Percentiles rank a stretch among this genome's conserved stretches.
phyloP scores from a whole-genome alignment of 2,113 vertebrate genomes.

The Microtus montanus region DNA sequence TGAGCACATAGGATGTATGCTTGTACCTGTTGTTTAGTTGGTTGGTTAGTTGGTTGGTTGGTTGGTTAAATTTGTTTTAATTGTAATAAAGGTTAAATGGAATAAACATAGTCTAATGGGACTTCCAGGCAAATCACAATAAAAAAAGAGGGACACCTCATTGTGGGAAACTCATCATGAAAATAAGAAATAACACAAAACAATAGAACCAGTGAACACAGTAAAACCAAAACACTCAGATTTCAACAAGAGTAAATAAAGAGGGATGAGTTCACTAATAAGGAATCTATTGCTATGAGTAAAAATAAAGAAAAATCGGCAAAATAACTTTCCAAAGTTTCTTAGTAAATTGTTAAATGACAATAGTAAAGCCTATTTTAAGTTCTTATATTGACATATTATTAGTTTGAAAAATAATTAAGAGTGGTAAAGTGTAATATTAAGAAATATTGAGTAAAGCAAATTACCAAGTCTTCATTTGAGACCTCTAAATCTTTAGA shows the following conservation, averaged over 20 bases:
- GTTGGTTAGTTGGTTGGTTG: too few relatives aligned
- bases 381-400: background rate
- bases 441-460: background rate
- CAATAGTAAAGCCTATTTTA: slow-evolving; percentile 9
- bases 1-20: background rate
- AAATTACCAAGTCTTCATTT: background rate
- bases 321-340: slow-evolving; percentile 7
- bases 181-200: background rate
- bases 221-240: background rate
- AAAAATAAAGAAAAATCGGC: background rate
- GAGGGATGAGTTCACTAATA: background rate
- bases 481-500: background rate
- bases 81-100: background rate
- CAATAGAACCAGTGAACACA: background rate
- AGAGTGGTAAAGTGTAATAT: background rate
- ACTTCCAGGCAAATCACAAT: background rate
- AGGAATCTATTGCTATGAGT: background rate
- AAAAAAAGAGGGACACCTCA: background rate
- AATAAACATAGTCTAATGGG: background rate
- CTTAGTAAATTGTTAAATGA: slow-evolving; percentile 35
- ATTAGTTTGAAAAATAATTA: background rate
- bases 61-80: background rate
- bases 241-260: background rate
- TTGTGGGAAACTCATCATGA: background rate
- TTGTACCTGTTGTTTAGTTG: background rate